Evolutionary conservation across 2,113 vertebrate genomes (phyloP), one percentile per base, ranked within the genome.

Genomic region (Hippocampus abdominalis): DNA sequence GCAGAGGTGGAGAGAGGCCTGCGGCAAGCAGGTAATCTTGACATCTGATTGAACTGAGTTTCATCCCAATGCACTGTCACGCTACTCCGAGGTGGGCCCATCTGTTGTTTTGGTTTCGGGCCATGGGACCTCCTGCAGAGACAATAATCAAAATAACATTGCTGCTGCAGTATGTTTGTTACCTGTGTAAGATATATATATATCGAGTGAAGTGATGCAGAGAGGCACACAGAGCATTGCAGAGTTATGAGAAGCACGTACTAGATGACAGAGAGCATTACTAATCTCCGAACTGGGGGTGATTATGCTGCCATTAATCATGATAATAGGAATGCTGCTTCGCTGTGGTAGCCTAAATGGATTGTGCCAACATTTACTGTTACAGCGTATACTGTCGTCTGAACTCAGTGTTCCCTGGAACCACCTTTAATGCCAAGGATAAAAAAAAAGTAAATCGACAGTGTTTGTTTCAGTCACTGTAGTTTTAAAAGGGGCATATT

Each of bases 361-460:
- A 81, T 81, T 72, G 68, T 70, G 21, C 70, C 60, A 61, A 66
- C 48, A 5, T 66, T 48, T 69, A 29, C 39, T 71, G 51, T 71
- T 72, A 65, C 65, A 61, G 71, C 46, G 6, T 49, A 18, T 16
- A 39, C 70, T 36, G 5, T 53, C 49, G 39, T 76, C 71, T 65
- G 78, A 29, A 83, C 84, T 70, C 70, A 85, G 73, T 85, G 82
- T 70, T 79, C 48, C 76, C 69, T 77, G 72, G 70, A 64, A 74
- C 27, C 1, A 32, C 32, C 57, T 60, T 39, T 6, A 3, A 23
- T 9, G 39, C 23, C 39, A 42, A 64, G 7, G 10, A 40, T 40
- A 44, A 64, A 21, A 21, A 40, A 62, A 23, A 5, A 63, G n/a
- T 27, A 16, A 15, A 32, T 29, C 57, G 7, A 10, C 1, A 54